Evolutionary conservation across 30 jellyfish, hydroid and myxozoan species (phyloP), one percentile per base, ranked within the genome.

Genomic region (Chrysaora quinquecirrha): DNA sequence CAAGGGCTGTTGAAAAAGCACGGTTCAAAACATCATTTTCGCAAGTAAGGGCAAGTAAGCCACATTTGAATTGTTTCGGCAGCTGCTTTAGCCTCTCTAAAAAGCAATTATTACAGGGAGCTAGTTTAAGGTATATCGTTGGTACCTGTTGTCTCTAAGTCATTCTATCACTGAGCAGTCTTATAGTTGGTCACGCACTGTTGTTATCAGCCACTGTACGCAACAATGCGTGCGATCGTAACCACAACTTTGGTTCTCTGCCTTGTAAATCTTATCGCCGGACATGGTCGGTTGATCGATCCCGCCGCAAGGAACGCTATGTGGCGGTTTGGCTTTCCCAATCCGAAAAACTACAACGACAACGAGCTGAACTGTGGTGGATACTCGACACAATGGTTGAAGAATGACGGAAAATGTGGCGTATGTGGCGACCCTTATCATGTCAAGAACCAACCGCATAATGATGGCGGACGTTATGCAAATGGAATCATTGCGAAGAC

Each of bases 281-380:
- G 96, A 21, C 98, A 91, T 73, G 98, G 98, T 16, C 76, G 76
- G 60, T 22, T 91, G 50, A 67, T 65, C 20, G 85, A 77, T 9
- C 98, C 98, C 11, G 86, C 96, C 32, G 86, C 96, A 21, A 54
- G 98, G 38, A 91, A 91, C 67, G 78, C 96, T 21, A 83, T 83
- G 96, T 91, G 98, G 98, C 56, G 98, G 22, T 78, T 47, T 47
- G 98, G 98, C 25, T 91, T 91, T 58, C 65, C 54, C 38, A 91
- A 71, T 31, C 96, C 98, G 6, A 64, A 47, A 0, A 91, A 91
- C 65, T 91, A 91, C 78, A 85, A 80, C 30, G 98, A 91, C 56
- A 91, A 91, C 73, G 98, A 79, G 58, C 82, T 64, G 89, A 71
- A 71, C 68, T 91, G 98, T 58, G 98, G 98, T 1, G 98, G 98